phyloP scores from a whole-genome alignment of 2,113 vertebrate genomes.

The Muntiacus reevesi region DNA sequence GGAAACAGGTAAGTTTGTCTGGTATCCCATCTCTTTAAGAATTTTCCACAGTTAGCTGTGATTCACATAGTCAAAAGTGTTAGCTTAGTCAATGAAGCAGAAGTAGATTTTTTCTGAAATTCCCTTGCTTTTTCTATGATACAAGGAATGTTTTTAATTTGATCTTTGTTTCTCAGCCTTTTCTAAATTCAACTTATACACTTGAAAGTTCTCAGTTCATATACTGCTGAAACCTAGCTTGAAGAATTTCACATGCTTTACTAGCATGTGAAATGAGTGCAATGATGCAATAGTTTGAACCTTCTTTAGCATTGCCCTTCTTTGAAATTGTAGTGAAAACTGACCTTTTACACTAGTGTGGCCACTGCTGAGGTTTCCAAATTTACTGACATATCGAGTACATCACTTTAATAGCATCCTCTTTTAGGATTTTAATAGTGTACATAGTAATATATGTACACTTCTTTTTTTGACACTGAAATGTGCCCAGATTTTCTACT shows the following conservation, averaged over 20 bases:
- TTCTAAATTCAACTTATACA: not conserved
- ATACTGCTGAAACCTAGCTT: not conserved
- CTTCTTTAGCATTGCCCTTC: not conserved
- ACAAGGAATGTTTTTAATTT: not conserved
- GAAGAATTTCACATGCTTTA: not conserved
- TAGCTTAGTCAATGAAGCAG: not conserved
- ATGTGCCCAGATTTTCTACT: not conserved
- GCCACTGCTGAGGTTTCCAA: not conserved
- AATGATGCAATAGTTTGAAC: not conserved
- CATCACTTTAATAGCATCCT: not conserved
- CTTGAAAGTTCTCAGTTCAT: not conserved
- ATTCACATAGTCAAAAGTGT: not conserved
- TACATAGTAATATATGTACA: not conserved
- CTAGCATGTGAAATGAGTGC: not conserved
- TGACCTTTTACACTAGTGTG: not conserved
- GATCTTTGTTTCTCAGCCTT: not conserved
- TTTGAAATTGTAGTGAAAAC: not conserved
- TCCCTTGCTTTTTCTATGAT: not conserved
- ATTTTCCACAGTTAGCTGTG: not conserved
- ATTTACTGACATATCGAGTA: not conserved
- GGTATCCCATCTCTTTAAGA: not conserved
- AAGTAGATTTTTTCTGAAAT: not conserved
- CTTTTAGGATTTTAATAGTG: not conserved
- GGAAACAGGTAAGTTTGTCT: not conserved
- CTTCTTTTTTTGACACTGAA: not conserved